Conservation (phyloP, 2,113 vertebrate genomes). For the Peromyscus polionotus region DNA sequence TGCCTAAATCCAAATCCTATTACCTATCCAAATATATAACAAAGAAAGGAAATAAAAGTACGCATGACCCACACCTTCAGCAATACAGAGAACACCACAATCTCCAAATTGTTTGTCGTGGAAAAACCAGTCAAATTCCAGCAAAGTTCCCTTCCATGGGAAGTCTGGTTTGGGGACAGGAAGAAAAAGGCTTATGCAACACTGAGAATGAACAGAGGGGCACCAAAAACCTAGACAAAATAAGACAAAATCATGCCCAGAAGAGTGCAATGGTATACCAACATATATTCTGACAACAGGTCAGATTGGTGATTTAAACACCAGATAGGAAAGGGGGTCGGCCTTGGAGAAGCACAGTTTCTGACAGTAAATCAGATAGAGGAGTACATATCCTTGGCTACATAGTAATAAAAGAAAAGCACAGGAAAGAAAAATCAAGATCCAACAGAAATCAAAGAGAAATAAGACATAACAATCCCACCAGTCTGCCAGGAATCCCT, state of each 20-base stretch:
- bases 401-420: not conserved
- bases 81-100: not conserved
- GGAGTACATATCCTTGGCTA: not conserved
- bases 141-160: not conserved
- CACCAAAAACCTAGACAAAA: not conserved
- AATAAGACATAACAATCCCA: not conserved
- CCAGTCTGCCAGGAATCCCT: not conserved
- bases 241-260: not conserved
- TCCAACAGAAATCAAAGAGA: not conserved
- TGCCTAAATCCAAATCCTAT: not conserved
- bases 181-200: not conserved
- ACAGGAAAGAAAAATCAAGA: not conserved
- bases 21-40: not conserved
- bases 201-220: not conserved
- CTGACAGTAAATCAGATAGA: not conserved
- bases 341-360: not conserved
- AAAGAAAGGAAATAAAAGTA: conserved; percentile 8
- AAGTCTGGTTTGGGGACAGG: not conserved
- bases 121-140: conserved; percentile 26
- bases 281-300: not conserved
- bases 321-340: not conserved
- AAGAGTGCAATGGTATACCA: not conserved
- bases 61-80: not conserved
- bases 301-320: not conserved
- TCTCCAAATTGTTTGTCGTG: not conserved